phyloP scores from a whole-genome alignment of 2,113 vertebrate species.

The Lepisosteus oculatus region DNA sequence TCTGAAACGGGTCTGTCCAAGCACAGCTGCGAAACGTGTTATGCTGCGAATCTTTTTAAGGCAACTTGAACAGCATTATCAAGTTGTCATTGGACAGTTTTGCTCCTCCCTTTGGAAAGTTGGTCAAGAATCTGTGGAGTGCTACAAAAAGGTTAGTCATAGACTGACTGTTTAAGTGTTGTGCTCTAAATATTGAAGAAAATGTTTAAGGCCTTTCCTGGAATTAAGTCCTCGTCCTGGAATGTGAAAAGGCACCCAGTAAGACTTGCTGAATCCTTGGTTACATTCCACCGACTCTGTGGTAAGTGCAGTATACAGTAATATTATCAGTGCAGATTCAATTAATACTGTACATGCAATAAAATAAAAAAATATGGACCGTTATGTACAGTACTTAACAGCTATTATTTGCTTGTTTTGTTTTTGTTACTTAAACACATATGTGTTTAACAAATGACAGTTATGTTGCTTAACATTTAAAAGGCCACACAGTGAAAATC shows the following conservation, averaged over 20 bases:
- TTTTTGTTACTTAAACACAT: neutral
- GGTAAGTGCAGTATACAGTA: slow-evolving; percentile 52
- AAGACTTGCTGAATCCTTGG: slow-evolving; percentile 1
- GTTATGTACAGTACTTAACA: neutral
- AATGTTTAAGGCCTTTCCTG: slow-evolving; percentile 40
- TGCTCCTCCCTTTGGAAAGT: too few species aligned
- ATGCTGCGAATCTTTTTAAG: too few species aligned
- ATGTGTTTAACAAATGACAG: too few species aligned
- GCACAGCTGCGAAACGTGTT: too few species aligned
- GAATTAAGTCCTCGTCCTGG: slow-evolving; percentile 18
- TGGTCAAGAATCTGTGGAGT: too few species aligned
- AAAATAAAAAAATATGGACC: neutral
- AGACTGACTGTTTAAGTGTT: too few species aligned
- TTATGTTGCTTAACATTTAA: too few species aligned
- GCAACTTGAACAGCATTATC: too few species aligned
- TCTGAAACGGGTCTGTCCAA: too few species aligned
- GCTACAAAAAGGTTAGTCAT: too few species aligned
- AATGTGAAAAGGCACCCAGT: slow-evolving; percentile 5
- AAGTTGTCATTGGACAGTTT: too few species aligned
- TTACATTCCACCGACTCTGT: slow-evolving; percentile 39
- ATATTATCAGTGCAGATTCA: neutral
- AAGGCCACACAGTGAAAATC: too few species aligned
- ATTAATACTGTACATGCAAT: neutral
- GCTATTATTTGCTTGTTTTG: neutral
- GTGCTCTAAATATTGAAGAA: neutral